Evolutionary conservation across 2,113 vertebrate species (phyloP).

Genomic region (Romanogobio albipinnatus): DNA sequence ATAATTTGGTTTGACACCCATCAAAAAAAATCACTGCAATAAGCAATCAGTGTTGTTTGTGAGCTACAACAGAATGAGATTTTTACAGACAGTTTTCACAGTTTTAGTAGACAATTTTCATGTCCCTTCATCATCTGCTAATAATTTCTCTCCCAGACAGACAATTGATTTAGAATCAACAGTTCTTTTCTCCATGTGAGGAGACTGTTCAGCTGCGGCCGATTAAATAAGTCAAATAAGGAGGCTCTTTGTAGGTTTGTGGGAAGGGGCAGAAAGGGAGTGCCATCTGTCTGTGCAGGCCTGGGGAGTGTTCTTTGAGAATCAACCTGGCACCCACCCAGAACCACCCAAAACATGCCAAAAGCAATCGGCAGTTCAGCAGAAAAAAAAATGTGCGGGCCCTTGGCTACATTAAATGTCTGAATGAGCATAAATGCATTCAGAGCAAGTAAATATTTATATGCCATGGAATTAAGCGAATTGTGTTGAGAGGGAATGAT

Average conservation of each 20-base stretch:
- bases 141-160: slow-evolving; percentile 17
- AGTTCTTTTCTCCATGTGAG: background rate
- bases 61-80: background rate
- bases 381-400: background rate
- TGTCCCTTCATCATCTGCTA: slow-evolving; percentile 21
- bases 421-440: background rate
- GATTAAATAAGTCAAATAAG: slow-evolving; percentile 67
- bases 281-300: slow-evolving; percentile 73
- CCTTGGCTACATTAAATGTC: background rate
- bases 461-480: slow-evolving; percentile 2
- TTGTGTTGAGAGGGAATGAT: background rate
- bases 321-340: slow-evolving; percentile 65
- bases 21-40: background rate
- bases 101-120: background rate
- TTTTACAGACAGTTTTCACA: background rate
- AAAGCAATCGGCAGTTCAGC: slow-evolving; percentile 47
- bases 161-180: slow-evolving; percentile 18
- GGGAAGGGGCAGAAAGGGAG: slow-evolving; percentile 46
- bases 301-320: slow-evolving; percentile 63
- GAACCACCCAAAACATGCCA: slow-evolving; percentile 43
- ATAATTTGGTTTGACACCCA: slow-evolving; percentile 3
- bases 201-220: slow-evolving; percentile 57
- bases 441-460: slow-evolving; percentile 14
- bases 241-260: slow-evolving; percentile 56
- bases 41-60: background rate